phyloP scores from a whole-genome alignment of 1,140 invertebrate species.

The Berghia stephanieae region DNA sequence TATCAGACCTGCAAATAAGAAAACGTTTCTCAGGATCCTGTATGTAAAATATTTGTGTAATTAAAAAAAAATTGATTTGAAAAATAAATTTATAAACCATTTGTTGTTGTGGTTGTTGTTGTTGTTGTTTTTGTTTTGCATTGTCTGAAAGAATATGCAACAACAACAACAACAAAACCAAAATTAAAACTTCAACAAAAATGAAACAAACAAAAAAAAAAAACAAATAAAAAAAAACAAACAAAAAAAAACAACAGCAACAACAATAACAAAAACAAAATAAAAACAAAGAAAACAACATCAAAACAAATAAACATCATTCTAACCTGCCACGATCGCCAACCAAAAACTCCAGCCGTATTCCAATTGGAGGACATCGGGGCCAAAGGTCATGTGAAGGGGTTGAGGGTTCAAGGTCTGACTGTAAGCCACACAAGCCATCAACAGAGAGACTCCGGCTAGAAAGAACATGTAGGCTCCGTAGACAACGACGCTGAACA shows the following conservation, averaged over 20 bases:
- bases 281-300: not conserved
- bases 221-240: no score
- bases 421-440: conserved; percentile 50
- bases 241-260: not conserved
- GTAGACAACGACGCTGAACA: conserved; percentile 51
- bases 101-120: no score
- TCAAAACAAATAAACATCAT: not conserved
- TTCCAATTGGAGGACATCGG: conserved; percentile 37
- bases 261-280: not conserved
- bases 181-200: no score
- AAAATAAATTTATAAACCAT: no score
- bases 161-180: no score
- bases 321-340: conserved; percentile 46
- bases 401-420: conserved; percentile 39
- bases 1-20: no score
- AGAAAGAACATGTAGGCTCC: conserved; percentile 46
- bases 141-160: no score
- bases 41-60: no score
- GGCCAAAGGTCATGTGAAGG: conserved; percentile 43
- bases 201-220: no score
- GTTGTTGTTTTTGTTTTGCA: no score
- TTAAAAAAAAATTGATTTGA: no score
- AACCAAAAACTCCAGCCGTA: conserved; percentile 59
- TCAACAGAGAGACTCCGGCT: conserved; percentile 49
- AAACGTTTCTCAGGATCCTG: no score